Base-by-base conservation (phyloP, 1,140 invertebrate species). In the Penaeus indicus region DNA sequence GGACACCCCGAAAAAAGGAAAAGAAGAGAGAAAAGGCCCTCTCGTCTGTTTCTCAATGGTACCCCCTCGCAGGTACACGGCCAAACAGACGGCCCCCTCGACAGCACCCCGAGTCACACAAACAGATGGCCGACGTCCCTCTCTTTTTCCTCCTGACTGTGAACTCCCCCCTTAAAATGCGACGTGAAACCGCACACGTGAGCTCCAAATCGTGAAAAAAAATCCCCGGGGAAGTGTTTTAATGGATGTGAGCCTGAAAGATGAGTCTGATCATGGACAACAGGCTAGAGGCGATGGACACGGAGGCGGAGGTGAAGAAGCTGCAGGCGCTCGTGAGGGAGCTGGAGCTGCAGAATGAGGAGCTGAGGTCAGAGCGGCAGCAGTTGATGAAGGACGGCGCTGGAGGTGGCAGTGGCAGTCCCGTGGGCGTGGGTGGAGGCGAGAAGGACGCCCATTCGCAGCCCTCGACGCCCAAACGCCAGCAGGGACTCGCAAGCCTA, bases 261-360 rank as follows among this genome's bases (percentile, higher is more conserved):
- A 89, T 89, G 88, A 89, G 88, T 62, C 61, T 91, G n/a, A 88
- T 90, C 38, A 91, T 91, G 91, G 91, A 91, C 69, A 90, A 90
- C 63, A 89, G 90, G 27, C 84, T 85, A 18, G 88, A 91, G 60
- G 75, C 91, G 16, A 91, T 92, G 72, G 93, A 93, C 89, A 92
- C 93, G 47, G 89, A 93, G 84, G 91, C 92, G 89, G 93, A 93
- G 92, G 93, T 93, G 27, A 92, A 91, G 77, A 93, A 93, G 90
- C 91, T 93, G 72, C 93, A 93, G 90, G 92, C 93, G 79, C 90
- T 93, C 81, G 93, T 93, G 27, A 92, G 92, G 85, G 92, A 93
- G 90, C 90, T 93, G 75, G 93, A 93, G 88, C 90, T 92, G 38
- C 93, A 93, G 87, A 93, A 93, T 91, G 92, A 93, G 90, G 91